Evolutionary conservation across 2,888 invertebrate species (phyloP).

Genomic region (Seira musarum): DNA sequence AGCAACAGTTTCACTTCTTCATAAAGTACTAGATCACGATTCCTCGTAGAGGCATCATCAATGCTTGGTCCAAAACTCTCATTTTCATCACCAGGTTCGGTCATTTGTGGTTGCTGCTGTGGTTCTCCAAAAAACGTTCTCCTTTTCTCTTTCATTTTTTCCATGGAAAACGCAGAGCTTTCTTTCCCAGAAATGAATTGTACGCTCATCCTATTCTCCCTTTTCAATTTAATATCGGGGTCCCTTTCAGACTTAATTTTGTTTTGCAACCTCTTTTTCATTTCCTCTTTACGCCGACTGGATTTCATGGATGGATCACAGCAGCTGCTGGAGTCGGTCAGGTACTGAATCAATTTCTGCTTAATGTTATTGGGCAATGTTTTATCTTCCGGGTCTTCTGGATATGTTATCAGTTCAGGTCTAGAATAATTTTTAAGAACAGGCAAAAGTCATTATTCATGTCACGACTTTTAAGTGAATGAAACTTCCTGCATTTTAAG

Average conservation of each 20-base stretch:
- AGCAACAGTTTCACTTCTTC: conserved; percentile 35
- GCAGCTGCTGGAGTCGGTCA: conserved; percentile 31
- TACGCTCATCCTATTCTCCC: no score
- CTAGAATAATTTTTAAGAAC: conserved; percentile 13
- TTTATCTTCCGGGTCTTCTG: conserved; percentile 50
- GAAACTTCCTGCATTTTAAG: background rate
- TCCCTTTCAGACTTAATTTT: background rate
- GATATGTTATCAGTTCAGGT: conserved; percentile 35
- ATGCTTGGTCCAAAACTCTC: no score
- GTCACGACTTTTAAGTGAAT: conserved; percentile 1
- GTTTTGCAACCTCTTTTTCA: background rate
- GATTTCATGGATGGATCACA: background rate
- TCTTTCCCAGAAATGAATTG: no score
- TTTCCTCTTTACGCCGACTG: background rate
- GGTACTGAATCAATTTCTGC: conserved; percentile 51
- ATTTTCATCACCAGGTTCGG: no score
- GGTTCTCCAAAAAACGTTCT: no score
- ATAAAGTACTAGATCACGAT: conserved; percentile 29
- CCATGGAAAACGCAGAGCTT: no score
- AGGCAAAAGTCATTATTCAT: background rate
- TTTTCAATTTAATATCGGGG: background rate
- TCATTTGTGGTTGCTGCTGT: no score
- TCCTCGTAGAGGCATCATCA: no score
- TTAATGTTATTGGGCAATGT: conserved; percentile 50
- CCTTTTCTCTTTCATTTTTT: no score